phyloP scores from a whole-genome alignment of 2,888 invertebrate species.

The Galerucella calmariensis region DNA sequence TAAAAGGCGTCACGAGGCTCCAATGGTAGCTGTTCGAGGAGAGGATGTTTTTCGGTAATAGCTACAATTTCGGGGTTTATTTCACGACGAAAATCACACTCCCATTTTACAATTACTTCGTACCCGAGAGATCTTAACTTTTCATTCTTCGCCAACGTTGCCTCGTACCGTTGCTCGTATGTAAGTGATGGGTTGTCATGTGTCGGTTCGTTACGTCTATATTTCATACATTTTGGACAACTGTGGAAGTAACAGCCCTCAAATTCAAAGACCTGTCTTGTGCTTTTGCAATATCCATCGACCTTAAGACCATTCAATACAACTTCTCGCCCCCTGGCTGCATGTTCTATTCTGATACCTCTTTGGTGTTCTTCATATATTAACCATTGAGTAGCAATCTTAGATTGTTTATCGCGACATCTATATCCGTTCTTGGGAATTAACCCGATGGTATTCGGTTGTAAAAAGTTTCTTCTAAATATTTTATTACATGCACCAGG shows the following conservation, averaged over 20 bases:
- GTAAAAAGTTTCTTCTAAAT: no score
- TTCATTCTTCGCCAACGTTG: conserved; percentile 32
- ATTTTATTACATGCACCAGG: no score
- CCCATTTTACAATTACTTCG: conserved; percentile 42
- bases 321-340: conserved; percentile 20
- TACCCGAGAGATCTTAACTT: conserved; percentile 27
- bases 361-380: no score
- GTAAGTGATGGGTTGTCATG: conserved; percentile 26
- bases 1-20: conserved; percentile 41
- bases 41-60: conserved; percentile 30
- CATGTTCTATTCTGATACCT: no score
- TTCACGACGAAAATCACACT: conserved; percentile 39
- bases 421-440: no score
- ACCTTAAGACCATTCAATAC: conserved; percentile 36
- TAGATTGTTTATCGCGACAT: conserved; percentile 43
- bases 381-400: conserved; percentile 31
- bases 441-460: no score
- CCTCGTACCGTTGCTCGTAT: conserved; percentile 30
- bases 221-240: conserved; percentile 31
- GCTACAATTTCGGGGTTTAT: conserved; percentile 17
- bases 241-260: conserved; percentile 44
- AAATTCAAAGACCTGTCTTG: conserved; percentile 42
- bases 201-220: conserved; percentile 17
- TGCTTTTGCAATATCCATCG: conserved; percentile 37
- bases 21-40: conserved; percentile 23